Evolutionary conservation across 2,113 vertebrate genomes (phyloP), one percentile per base, ranked within the genome.

Genomic region (Echinops telfairi): DNA sequence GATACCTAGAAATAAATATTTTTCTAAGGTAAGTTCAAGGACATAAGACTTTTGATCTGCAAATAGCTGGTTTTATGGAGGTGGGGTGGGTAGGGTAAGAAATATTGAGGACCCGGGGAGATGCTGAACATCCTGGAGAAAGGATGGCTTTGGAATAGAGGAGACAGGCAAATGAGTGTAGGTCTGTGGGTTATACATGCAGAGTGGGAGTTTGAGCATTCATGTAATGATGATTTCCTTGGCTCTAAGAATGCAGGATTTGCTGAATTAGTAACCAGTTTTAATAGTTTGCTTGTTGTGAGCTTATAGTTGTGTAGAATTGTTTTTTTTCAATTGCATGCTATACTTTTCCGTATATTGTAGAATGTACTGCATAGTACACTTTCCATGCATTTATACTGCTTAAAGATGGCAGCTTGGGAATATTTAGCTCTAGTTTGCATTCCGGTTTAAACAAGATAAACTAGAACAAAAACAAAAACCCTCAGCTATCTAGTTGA

Each of bases 371-470:
- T 53, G 47, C 47, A 53, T 10, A 47, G 43, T 47, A 47, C 10
- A 58, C 57, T 86, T 90, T 85, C 58, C 43, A 76, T 53, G 47
- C 10, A 53, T 53, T 12, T 53, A 10, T 53, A 53, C 10, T 12
- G 47, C 47, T 12, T 53, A 14, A 53, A 12, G 47, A 53, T 81
- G 78, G 57, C 70, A 82, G 86, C 78, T 83, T 60, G 53, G 89
- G 81, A n/a, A 82, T 33, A n/a, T 93, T 79, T 83, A n/a, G 89
- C 40, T 81, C 64, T 66, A 38, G 62, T 95, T 84, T 87, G 66
- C 23, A 76, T 87, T 95, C 68, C 89, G 78, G 57, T 91, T 77
- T 94, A 91, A 85, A 78, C 66, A 79, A 85, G 81, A 89, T 76
- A 90, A 71, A 71, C 16, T 16, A 16, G 40, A 70, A 70, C 29